Base-by-base conservation (phyloP, 2,113 vertebrate genomes). In the Hucho hucho region DNA sequence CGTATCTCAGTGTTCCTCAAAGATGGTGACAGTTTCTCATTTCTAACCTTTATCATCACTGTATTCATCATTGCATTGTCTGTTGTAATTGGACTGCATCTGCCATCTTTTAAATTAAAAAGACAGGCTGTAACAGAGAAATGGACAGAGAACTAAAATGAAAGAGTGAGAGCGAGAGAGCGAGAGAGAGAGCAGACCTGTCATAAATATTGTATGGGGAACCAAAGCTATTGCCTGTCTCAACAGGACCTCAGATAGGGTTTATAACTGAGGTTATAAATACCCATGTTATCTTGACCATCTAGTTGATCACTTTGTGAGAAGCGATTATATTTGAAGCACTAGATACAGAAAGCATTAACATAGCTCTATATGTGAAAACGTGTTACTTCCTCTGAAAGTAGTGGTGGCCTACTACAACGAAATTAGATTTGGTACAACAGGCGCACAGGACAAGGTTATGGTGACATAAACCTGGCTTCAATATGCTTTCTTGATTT, bases 241-340 rank as follows among this genome's bases (percentile, higher is more conserved):
- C 25, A 78, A n/a, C 16, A 25, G 11, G 3, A 7, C 28, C 43
- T 24, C 24, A 6, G 59, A 25, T 13, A 9, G 24, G 59, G 59
- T 25, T 69, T 46, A 0, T 37, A 63, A 69, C 63, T 6, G 46
- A 16, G 37, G 63, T 0, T 77, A 74, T 43, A 75, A 78, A 83
- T 74, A 0, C n/a, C 65, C 16, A 4, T 3, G 25, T 24, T 69
- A 29, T 70, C 37, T 67, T 49, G 18, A 58, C 4, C 66, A n/a
- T 18, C 22, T 58, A 4, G 25, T 22, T 4, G 69, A 11, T 0
- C n/a, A 6, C 5, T 20, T n/a, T 59, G 0, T 49, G 47, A 49
- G 47, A 49, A 13, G 47, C 47, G 14, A 13, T 49, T 49, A 16
- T 49, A 3, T 49, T 22, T 59, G 5, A 59, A 7, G 58, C 58